phyloP scores from a whole-genome alignment of 35 echinoderm and acorn worm species.

The Ophioderma brevispina region DNA sequence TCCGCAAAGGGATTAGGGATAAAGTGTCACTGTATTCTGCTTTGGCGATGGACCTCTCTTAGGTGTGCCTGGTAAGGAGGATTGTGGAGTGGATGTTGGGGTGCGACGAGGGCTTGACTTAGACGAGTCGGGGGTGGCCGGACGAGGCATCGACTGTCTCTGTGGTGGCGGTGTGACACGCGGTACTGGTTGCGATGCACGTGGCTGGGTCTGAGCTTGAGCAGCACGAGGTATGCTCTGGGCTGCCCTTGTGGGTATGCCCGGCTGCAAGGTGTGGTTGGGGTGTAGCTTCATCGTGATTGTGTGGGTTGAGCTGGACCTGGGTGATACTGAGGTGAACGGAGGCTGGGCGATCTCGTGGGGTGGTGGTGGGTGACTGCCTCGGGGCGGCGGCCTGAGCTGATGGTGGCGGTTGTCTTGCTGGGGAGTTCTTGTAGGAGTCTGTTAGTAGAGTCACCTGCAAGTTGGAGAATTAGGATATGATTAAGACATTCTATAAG shows the following conservation, averaged over 20 bases:
- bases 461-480: no score
- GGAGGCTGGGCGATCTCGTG: not conserved
- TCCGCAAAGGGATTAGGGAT: slow-evolving; percentile 32
- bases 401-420: not conserved
- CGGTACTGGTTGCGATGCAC: not conserved
- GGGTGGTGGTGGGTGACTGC: slow-evolving; percentile 36
- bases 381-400: not conserved
- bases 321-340: slow-evolving; percentile 12
- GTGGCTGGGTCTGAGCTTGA: not conserved
- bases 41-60: not conserved
- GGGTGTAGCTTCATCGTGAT: not conserved
- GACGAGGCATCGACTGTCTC: slow-evolving; percentile 4
- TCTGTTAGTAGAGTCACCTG: not conserved
- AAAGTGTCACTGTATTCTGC: not conserved
- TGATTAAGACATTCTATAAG: no score
- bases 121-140: slow-evolving; percentile 34
- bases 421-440: slow-evolving; percentile 19
- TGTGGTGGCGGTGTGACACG: not conserved
- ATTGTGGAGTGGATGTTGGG: slow-evolving; percentile 33
- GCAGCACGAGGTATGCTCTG: not conserved
- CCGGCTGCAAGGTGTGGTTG: not conserved
- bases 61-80: not conserved
- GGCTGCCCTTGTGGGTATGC: not conserved
- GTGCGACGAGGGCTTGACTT: slow-evolving; percentile 34
- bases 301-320: not conserved